Evolutionary conservation across 2,797 vertebrate species (phyloP), one percentile per base, ranked within the genome.

Genomic region (Distichodus sexfasciatus): DNA sequence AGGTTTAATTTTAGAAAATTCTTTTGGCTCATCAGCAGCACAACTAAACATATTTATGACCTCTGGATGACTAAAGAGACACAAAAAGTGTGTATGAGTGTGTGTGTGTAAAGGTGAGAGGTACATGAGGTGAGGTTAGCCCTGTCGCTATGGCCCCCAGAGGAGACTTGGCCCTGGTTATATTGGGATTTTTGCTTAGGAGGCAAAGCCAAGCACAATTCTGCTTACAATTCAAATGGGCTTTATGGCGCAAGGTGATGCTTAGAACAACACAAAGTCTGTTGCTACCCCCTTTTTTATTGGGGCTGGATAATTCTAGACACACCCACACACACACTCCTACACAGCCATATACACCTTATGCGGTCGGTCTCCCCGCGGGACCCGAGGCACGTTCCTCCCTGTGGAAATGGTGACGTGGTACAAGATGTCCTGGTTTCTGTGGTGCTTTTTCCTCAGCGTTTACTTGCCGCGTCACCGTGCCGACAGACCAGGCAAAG

Each of bases 281-380:
- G 76, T 76, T 89, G 87, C 88, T 91, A 85, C 87, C 70, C n/a
- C n/a, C n/a, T n/a, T 83, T 62, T 87, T 91, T 92, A 90, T 90
- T 89, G 87, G 83, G 80, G 76, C 65, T 80, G 83, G 81, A 87
- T 90, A 90, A 91, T 90, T 87, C 82, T 74, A 79, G 78, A 78
- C 84, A 69, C 63, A 72, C 75, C 65, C 78, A 87, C 83, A 87
- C 83, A 76, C 87, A 81, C 50, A 50, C 28, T 23, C n/a, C n/a
- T n/a, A n/a, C n/a, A n/a, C n/a, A n/a, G n/a, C n/a, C n/a, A n/a
- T n/a, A n/a, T n/a, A 31, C 62, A 62, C 58, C 1, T 14, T 6
- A 5, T 7, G 19, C 38, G 3, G 29, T 55, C n/a, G n/a, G 24
- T 76, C 69, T 63, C 43, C 46, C n/a, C n/a, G n/a, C 46, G 59